Evolutionary conservation across 1,140 invertebrate species (phyloP).

Genomic region (Drosophila tristis): DNA sequence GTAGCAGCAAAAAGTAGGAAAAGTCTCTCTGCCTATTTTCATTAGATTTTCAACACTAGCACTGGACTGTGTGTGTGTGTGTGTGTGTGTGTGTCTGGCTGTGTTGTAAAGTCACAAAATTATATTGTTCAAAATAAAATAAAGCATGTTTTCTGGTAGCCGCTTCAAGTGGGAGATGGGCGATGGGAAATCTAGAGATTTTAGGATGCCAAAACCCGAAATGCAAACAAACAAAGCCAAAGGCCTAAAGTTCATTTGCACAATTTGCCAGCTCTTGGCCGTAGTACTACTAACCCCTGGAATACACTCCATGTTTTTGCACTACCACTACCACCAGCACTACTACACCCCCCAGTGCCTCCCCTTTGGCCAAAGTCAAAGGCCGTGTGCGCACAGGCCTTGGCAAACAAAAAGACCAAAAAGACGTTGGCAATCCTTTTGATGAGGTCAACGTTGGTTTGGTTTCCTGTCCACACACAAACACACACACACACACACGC

Average conservation of each 20-base stretch:
- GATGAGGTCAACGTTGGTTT: conserved; percentile 78
- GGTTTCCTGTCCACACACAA: conserved; percentile 56
- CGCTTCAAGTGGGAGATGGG: conserved; percentile 17
- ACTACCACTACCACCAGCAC: too few relatives aligned
- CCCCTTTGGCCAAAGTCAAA: conserved; percentile 67
- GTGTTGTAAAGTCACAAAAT: conserved; percentile 71
- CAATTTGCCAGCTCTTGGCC: conserved; percentile 54
- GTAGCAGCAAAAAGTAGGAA: background rate
- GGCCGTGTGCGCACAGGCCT: conserved; percentile 58
- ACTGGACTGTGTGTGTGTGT: background rate
- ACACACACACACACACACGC: conserved; percentile 18
- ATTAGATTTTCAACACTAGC: conserved; percentile 7
- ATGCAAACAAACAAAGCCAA: conserved; percentile 80
- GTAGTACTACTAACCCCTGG: too few relatives aligned
- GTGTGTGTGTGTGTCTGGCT: conserved; percentile 27
- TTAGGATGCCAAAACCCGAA: conserved; percentile 57
- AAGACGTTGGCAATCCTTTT: conserved; percentile 82
- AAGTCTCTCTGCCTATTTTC: background rate
- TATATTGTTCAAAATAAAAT: conserved; percentile 81
- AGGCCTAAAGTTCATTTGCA: conserved; percentile 83
- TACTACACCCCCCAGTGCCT: background rate
- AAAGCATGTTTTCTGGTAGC: conserved; percentile 63
- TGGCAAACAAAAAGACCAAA: conserved; percentile 80
- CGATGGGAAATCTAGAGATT: conserved; percentile 15
- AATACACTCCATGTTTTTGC: too few relatives aligned